Evolutionary conservation across 2,888 invertebrate genomes (phyloP), one percentile per base, ranked within the genome.

Genomic region (Nycteola revayana): DNA sequence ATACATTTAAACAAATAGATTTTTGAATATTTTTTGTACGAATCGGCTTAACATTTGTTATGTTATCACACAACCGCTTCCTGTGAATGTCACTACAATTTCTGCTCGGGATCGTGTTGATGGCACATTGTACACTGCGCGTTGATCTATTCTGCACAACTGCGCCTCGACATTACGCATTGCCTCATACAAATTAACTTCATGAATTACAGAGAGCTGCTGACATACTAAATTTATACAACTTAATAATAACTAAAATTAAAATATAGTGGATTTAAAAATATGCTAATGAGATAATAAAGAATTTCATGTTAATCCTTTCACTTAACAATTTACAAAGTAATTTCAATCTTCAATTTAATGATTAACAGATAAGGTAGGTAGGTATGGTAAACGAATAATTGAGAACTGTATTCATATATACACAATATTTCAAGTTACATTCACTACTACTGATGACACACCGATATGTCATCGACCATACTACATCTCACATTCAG

Each of bases 321-420:
- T 70, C 66, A 66, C 73, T 75, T 77, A 81, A 81, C 72, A 84
- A 83, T 83, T 79, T 84, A 84, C 78, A 78, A 74, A 69, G 70
- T 66, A 67, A 72, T 70, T 78, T 70, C 60, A 67, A 72, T 50
- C 42, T 43, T 54, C 37, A 52, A 55, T 49, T 48, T 40, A 56
- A 57, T 42, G 43, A 44, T 36, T 34, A 54, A 59, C 49, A 54
- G 29, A 42, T 30, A 25, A 40, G 6, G 28, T 34, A 42, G 39
- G 34, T 44, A 41, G 36, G 46, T 42, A 24, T 28, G 21, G 8
- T 41, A 35, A 42, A 45, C n/a, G 42, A 42, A 38, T 43, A 36
- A 46, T 49, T 55, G 43, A 51, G 42, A 55, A 39, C 40, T 44
- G 55, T 47, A 32, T 51, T 59, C 57, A 47, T 57, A 59, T 57